Conservation (phyloP, 2,888 invertebrate genomes). For the Enoplolaimus lenunculus region DNA sequence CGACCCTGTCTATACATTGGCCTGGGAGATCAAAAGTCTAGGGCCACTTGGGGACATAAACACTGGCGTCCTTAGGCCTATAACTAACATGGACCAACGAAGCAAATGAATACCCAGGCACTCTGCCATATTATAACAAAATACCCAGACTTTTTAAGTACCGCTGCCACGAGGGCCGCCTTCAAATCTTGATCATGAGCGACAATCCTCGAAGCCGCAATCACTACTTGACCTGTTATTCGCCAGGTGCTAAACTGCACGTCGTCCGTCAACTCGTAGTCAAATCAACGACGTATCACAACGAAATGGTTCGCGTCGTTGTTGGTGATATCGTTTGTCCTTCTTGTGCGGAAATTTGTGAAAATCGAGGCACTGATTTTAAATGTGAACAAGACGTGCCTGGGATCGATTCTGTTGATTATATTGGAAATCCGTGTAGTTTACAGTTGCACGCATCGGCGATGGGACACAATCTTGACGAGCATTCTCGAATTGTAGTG, state of each 20-base stretch:
- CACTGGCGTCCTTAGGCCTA: too few relatives aligned
- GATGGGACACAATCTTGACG: too few relatives aligned
- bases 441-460: too few relatives aligned
- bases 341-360: background rate
- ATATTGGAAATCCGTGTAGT: background rate
- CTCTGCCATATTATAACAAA: too few relatives aligned
- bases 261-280: background rate
- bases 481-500: too few relatives aligned
- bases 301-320: background rate
- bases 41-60: too few relatives aligned
- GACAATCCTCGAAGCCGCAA: background rate
- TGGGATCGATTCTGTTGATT: background rate
- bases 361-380: background rate
- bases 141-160: too few relatives aligned
- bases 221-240: background rate
- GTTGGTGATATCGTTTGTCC: background rate
- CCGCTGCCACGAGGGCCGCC: background rate
- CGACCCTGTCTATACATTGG: too few relatives aligned
- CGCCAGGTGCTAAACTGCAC: background rate
- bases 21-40: too few relatives aligned
- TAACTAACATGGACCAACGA: too few relatives aligned
- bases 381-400: background rate
- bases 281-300: background rate
- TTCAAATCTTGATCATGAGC: background rate
- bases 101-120: too few relatives aligned